These are phyloP conservation scores for Drosophila saltans DNA, from an alignment of 1,140 invertebrate genomes.

Conservation along the genomic window DNA sequence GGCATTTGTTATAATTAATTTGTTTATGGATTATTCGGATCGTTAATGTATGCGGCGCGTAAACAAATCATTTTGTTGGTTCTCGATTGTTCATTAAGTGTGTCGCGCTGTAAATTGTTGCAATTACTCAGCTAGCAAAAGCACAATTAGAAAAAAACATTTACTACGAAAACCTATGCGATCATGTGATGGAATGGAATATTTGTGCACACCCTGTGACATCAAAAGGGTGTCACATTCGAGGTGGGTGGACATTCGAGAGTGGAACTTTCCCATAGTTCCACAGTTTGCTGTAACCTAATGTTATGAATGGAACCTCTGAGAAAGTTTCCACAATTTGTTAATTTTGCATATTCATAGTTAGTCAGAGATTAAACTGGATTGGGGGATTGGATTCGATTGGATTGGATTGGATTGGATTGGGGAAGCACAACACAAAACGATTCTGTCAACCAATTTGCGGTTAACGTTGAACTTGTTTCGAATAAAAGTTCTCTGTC, in stretches of 20 bases:
- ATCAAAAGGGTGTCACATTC: no score
- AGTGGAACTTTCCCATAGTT: no score
- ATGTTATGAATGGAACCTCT: no score
- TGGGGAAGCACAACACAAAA: conserved; percentile 34
- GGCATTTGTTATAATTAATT: conserved; percentile 39
- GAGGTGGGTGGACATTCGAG: no score
- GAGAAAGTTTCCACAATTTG: neutral
- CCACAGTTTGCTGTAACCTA: no score
- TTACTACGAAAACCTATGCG: conserved; percentile 9
- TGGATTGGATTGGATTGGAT: neutral
- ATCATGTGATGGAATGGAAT: neutral
- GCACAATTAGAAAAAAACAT: neutral
- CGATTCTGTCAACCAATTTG: conserved; percentile 38
- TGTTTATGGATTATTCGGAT: conserved; percentile 38
- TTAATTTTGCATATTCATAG: neutral
- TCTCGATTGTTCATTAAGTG: neutral
- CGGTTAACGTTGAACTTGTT: conserved; percentile 46
- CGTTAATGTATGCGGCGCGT: conserved; percentile 19
- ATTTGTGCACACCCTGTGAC: neutral
- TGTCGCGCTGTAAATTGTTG: conserved; percentile 46
- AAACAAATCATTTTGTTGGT: conserved; percentile 17
- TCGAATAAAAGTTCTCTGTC: neutral
- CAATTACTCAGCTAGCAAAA: conserved; percentile 13
- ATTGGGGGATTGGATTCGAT: conserved; percentile 3
- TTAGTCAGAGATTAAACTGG: conserved; percentile 21